Base-by-base conservation (phyloP, 2,888 invertebrate genomes). In the Carabus problematicus region DNA sequence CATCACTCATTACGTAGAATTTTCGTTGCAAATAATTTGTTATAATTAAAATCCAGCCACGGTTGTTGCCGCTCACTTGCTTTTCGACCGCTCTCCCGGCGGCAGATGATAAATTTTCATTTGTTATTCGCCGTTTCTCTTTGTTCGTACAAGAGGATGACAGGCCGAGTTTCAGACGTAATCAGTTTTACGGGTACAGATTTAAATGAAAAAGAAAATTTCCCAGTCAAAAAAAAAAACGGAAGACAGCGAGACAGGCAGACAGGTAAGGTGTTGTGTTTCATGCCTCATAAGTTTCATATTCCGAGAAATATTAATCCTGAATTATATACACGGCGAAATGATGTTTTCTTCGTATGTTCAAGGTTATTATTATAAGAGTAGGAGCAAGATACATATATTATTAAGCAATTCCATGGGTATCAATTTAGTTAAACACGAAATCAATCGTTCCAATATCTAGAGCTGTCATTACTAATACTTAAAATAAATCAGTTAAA, bases 51-150 rank as follows among this genome's bases (percentile, higher is more conserved):
- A 56, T 56, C 29, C 29, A 40, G 39, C 40, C 18, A 39, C 11
- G 14, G 56, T 29, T 29, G 18, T 56, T 39, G 52, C 52, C 52
- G 19, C 52, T n/a, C 18, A 19, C 19, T 52, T 12, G 11, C 9
- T 7, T 19, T 52, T 52, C 52, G 19, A 52, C 52, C 8, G 52
- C 29, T 29, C 29, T 29, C 29, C 16, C 56, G 29, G 19, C 16
- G n/a, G 39, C 29, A 29, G 56, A 56, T 56, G 39, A 56, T 56
- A 56, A 56, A 56, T 56, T 56, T 56, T 56, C 56, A 56, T 56
- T 56, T 56, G 56, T 56, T 56, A 56, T 56, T 56, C 29, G 18
- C 56, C 56, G 29, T 56, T 12, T 40, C 29, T 40, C 29, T 29
- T 56, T 56, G 19, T 39, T 29, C 18, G 52, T 52, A 52, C 18